phyloP scores from a whole-genome alignment of 2,797 vertebrate species.

The Enteromius unitaeniatus region DNA sequence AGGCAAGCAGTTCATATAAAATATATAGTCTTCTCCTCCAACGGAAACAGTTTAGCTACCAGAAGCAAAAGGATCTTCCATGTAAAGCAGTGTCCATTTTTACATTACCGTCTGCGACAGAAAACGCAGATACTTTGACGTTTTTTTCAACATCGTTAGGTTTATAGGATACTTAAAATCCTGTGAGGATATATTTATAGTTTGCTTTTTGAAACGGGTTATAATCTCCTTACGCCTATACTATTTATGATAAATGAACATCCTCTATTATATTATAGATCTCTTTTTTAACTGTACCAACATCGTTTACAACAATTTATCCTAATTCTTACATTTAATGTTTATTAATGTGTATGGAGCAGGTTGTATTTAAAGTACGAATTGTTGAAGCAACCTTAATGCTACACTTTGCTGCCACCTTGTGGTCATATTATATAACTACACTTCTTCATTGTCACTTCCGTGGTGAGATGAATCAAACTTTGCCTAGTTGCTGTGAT shows the following conservation, averaged over 20 bases:
- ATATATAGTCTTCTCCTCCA: background rate
- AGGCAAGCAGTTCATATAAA: background rate
- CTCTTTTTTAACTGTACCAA: background rate
- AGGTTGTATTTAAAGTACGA: background rate
- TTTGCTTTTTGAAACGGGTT: background rate
- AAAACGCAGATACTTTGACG: too few relatives aligned
- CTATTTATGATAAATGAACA: background rate
- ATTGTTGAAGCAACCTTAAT: background rate
- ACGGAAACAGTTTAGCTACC: background rate
- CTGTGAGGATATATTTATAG: background rate
- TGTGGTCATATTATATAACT: slow-evolving; percentile 38
- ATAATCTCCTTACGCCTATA: background rate
- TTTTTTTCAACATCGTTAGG: too few relatives aligned
- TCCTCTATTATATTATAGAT: background rate
- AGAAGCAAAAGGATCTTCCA: background rate
- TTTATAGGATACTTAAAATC: background rate
- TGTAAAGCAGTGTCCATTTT: too few relatives aligned
- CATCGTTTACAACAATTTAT: background rate
- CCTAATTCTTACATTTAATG: background rate
- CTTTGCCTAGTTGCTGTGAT: background rate
- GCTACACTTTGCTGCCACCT: slow-evolving; percentile 44
- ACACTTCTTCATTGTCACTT: background rate
- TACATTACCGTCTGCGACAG: too few relatives aligned
- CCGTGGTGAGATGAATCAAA: background rate
- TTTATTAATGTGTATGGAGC: background rate